Conservation (phyloP, 2,113 vertebrate genomes). For the Chaenocephalus aceratus region DNA sequence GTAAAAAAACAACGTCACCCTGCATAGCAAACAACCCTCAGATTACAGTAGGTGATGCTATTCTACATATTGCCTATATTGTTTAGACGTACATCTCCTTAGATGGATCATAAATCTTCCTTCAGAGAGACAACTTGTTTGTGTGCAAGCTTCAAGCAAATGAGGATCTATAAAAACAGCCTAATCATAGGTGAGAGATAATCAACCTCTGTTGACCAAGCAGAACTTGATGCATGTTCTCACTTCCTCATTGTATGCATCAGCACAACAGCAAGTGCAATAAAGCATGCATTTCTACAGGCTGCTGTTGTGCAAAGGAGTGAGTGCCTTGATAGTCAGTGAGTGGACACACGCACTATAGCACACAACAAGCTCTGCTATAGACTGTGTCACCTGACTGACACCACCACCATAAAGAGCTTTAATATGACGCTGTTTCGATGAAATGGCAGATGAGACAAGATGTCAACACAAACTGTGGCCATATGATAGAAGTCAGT, state of each 20-base stretch:
- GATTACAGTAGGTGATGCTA: not conserved
- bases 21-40: not conserved
- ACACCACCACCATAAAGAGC: conserved; percentile 35
- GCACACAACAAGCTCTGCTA: conserved; percentile 15
- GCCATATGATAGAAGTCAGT: conserved; percentile 29
- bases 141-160: conserved; percentile 9
- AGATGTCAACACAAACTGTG: not conserved
- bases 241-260: conserved; percentile 40
- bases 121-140: not conserved
- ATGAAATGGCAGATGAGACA: conserved; percentile 1
- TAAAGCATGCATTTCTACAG: conserved; percentile 17
- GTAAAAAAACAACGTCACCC: not conserved
- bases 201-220: not conserved
- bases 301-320: not conserved
- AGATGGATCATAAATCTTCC: not conserved
- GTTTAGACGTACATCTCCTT: not conserved
- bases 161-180: not conserved
- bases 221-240: not conserved
- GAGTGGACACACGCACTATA: conserved; percentile 32
- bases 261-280: conserved; percentile 17
- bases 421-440: not conserved
- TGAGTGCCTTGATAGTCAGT: conserved; percentile 41
- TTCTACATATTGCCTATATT: not conserved
- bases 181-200: conserved; percentile 20
- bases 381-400: conserved; percentile 64